Evolutionary conservation across 2,113 vertebrate genomes (phyloP), one percentile per base, ranked within the genome.

Genomic region (Cyprinodon tularosa): DNA sequence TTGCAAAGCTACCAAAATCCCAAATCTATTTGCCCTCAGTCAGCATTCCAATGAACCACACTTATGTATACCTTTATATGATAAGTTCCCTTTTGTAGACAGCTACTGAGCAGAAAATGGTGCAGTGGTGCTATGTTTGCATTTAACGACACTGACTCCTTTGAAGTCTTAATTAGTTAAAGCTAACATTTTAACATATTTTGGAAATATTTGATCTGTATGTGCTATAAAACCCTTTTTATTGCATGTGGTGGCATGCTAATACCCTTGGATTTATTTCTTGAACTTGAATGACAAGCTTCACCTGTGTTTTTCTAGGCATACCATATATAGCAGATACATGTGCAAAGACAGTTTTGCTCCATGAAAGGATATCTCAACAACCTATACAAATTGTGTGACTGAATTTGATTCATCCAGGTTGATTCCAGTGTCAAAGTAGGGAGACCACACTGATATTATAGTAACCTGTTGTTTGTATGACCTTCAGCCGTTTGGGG

Each of bases 11-110:
- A 72, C 37, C 47, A 71, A 74, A 84, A 68, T 44, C 22, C n/a
- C 20, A 63, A 72, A 71, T 73, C 47, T 80, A 74, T 84, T 82
- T 78, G 69, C 72, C 63, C 50, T 76, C 85, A 71, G 44, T 71
- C 71, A 76, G 71, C 84, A 83, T 57, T 53, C 74, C 61, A 40
- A 53, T 69, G 57, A 74, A 73, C 11, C 40, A 83, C 65, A 59
- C 48, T 65, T 7, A 71, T 60, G 50, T 76, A 73, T 42, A 71
- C 47, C 53, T 62, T 61, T 59, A 84, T 67, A 59, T 72, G 53
- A 40, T 64, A 64, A 14, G 9, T 40, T 38, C 5, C 38, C 36
- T 15, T 12, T 22, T 50, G 73, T 64, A 66, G 75, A 71, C 60
- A 78, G 65, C 48, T 47, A 42, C 70, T 60, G 15, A 45, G 47